These are phyloP conservation scores for Anastrepha ludens DNA, from an alignment of 1,140 invertebrate genomes.

Conservation along the genomic window DNA sequence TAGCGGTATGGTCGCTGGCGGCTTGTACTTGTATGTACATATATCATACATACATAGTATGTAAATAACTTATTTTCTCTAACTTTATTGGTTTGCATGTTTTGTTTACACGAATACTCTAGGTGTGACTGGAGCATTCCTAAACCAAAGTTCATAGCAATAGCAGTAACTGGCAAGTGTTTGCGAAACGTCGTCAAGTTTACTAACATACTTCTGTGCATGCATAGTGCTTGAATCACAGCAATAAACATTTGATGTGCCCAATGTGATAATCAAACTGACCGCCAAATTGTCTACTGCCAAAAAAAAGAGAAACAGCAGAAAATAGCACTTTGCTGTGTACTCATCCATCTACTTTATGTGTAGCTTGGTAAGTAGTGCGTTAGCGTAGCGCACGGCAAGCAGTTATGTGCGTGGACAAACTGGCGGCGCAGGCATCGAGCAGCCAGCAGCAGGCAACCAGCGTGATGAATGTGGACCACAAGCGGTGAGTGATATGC, in stretches of 20 bases:
- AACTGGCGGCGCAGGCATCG: neutral
- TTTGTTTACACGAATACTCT: neutral
- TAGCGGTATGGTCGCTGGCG: neutral
- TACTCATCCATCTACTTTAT: neutral
- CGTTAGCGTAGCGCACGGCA: neutral
- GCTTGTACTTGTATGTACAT: neutral
- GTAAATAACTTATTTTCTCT: neutral
- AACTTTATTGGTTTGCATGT: neutral
- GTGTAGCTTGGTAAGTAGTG: neutral
- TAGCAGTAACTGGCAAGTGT: neutral
- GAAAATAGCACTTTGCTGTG: neutral
- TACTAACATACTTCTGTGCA: neutral
- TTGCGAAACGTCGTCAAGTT: neutral
- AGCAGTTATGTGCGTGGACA: slow-evolving; percentile 1
- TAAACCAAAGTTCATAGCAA: neutral
- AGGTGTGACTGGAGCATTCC: neutral
- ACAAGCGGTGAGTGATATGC: neutral
- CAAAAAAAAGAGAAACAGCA: neutral
- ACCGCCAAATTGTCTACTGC: slow-evolving; percentile 34
- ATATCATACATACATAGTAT: neutral
- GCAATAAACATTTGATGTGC: neutral
- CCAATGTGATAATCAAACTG: slow-evolving; percentile 30
- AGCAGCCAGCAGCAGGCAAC: neutral
- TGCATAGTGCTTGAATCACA: neutral
- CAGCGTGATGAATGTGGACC: neutral